Evolutionary conservation across 2,888 invertebrate species (phyloP), one percentile per base, ranked within the genome.

Genomic region (Stegana nigrithorax): DNA sequence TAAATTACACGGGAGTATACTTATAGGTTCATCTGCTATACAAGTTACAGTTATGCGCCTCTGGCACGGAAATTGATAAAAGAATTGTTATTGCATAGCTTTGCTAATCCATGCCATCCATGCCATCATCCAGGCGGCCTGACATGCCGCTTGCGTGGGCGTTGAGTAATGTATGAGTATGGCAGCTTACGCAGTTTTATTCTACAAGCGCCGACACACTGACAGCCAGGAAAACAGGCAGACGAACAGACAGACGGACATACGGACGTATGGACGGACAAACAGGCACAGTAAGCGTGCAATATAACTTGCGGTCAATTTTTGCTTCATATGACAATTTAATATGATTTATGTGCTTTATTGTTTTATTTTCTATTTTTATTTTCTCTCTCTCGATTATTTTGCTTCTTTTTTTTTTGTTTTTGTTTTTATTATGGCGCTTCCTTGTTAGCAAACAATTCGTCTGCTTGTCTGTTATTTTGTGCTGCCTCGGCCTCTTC

Each of bases 311-410:
- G 73, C 74, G 75, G 75, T 75, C 75, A 78, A 75, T 73, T 75
- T 73, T 75, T 56, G 76, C 66, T 68, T 73, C 74, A 78, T 75
- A 75, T 75, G 75, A 78, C 75, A 75, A 75, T 75, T 75, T 75
- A 75, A 73, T 78, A 75, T 75, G 75, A 75, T 75, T 75, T 75
- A 75, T 75, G 75, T 71, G 78, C 73, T 75, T 74, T 78, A 78
- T 75, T 75, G 73, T 75, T 71, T 73, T 73, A n/a, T n/a, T n/a
- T n/a, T n/a, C n/a, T 71, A 63, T 66, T 56, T 59, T 68, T 53
- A 21, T 61, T 67, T 27, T 12, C 10, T 44, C 44, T 44, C 14
- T 7, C 3, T 45, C 45, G 29, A 27, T 25, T 7, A 58, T 21
- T 77, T 77, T 68, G 78, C 73, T 77, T 10, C n/a, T 27, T n/a